Percentiles rank a stretch among this genome's conserved stretches.
These are phyloP conservation scores for Oenanthe melanoleuca DNA, from an alignment of 2,113 vertebrate species.

Conservation along the genomic window DNA sequence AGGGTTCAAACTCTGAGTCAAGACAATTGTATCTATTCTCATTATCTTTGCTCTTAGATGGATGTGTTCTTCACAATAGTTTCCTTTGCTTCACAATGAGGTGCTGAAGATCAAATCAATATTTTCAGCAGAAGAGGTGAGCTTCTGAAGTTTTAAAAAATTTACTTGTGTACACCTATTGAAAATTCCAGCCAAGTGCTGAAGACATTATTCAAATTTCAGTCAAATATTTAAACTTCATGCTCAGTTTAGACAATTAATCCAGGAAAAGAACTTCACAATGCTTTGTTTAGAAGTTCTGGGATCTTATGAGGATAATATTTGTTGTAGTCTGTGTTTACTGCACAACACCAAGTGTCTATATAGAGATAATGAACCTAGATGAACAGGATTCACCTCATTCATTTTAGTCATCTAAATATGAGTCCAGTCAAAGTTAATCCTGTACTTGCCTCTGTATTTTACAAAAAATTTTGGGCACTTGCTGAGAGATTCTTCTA, in stretches of 20 bases:
- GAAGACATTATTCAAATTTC: background rate
- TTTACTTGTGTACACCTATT: background rate
- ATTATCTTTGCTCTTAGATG: background rate
- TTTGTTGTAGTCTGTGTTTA: background rate
- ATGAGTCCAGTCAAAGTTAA: background rate
- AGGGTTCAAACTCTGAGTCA: background rate
- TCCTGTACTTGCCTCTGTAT: background rate
- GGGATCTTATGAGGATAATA: background rate
- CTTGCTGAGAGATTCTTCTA: background rate
- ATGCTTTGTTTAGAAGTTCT: background rate
- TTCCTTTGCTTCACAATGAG: background rate
- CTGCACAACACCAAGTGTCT: background rate
- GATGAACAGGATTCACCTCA: background rate
- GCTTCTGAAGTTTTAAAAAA: background rate
- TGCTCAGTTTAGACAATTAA: background rate
- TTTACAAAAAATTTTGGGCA: background rate
- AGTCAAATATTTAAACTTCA: background rate
- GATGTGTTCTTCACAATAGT: background rate
- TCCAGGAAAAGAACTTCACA: background rate
- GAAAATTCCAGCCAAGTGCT: background rate
- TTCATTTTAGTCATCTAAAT: background rate
- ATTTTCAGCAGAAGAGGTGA: background rate
- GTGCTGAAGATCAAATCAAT: background rate
- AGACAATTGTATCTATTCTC: background rate
- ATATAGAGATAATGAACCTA: accelerated